A percentile compares a stretch with the other conserved stretches of the same genome.
These are phyloP conservation scores for Pipistrellus pygmaeus DNA, from an alignment of 2,797 vertebrate species.

Conservation along the genomic window DNA sequence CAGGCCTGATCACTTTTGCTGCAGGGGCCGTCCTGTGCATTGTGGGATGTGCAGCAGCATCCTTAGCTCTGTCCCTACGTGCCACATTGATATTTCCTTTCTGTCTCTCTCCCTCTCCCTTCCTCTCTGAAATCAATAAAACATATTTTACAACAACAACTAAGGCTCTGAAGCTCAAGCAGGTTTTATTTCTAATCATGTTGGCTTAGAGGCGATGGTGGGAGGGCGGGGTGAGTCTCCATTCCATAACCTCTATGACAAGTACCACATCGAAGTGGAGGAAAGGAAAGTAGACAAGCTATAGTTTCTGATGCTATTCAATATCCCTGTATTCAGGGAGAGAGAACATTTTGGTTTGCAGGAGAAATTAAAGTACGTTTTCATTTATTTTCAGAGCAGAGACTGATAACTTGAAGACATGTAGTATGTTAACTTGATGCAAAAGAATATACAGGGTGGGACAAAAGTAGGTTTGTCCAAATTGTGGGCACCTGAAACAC, in stretches of 20 bases:
- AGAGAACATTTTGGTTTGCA: slow-evolving; percentile 20
- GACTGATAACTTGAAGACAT: neutral
- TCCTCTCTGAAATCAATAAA: too few relatives aligned
- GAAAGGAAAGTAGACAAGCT: neutral
- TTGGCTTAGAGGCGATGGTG: neutral
- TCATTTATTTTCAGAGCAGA: neutral
- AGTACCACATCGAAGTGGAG: neutral
- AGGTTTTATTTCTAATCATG: neutral
- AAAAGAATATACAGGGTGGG: neutral
- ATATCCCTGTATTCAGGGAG: neutral
- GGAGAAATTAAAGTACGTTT: slow-evolving; percentile 37
- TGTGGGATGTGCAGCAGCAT: neutral
- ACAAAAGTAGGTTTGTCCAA: neutral
- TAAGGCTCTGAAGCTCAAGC: neutral
- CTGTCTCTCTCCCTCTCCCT: too few relatives aligned
- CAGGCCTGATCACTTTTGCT: neutral
- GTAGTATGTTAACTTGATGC: neutral
- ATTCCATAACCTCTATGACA: neutral
- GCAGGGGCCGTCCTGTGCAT: neutral
- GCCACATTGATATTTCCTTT: too few relatives aligned
- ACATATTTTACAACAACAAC: too few relatives aligned
- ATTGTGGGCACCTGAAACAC: neutral
- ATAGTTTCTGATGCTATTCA: neutral
- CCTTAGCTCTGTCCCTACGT: neutral
- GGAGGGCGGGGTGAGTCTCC: too few relatives aligned